phyloP scores from a whole-genome alignment of 37 sponge, comb jelly and placozoan genomes.

The Aplysina aerophoba region DNA sequence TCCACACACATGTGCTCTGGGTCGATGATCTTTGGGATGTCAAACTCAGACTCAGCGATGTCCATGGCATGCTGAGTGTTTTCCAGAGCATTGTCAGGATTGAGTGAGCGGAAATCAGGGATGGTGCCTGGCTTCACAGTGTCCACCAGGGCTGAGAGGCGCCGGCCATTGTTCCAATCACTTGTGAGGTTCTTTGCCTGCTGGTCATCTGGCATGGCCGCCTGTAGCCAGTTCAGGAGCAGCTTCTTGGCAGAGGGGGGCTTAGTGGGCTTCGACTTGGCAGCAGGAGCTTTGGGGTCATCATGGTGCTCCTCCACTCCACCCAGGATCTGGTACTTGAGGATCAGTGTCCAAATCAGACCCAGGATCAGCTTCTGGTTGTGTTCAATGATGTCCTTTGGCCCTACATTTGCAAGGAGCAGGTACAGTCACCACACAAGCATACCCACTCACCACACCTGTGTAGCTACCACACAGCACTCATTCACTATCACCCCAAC shows the following conservation, averaged over 20 bases:
- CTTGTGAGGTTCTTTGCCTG: constrained; percentile 37
- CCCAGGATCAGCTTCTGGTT: constrained; percentile 79
- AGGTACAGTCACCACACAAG: background rate
- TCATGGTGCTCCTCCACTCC: background rate
- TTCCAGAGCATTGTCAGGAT: constrained; percentile 53
- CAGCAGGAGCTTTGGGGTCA: background rate
- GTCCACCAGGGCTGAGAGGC: constrained; percentile 74
- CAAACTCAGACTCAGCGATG: constrained; percentile 73
- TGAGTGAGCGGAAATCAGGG: constrained; percentile 68
- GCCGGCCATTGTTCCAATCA: constrained; percentile 78
- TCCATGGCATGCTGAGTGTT: constrained; percentile 73
- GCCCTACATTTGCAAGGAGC: constrained; percentile 44
- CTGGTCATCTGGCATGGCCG: constrained; percentile 47
- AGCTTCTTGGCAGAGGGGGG: constrained; percentile 68
- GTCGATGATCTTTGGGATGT: constrained; percentile 67
- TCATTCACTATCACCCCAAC: background rate
- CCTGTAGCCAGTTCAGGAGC: constrained; percentile 70
- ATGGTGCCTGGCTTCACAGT: constrained; percentile 78
- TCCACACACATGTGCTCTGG: constrained; percentile 68
- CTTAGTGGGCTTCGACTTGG: constrained; percentile 39
- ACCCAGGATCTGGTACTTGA: constrained; percentile 63
- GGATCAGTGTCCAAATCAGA: constrained; percentile 78
- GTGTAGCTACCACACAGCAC: background rate
- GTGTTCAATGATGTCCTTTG: constrained; percentile 52
- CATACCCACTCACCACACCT: background rate